Evolutionary conservation across 2,797 vertebrate species (phyloP), one percentile per base, ranked within the genome.

Genomic region (Schizopygopsis pylzovi): DNA sequence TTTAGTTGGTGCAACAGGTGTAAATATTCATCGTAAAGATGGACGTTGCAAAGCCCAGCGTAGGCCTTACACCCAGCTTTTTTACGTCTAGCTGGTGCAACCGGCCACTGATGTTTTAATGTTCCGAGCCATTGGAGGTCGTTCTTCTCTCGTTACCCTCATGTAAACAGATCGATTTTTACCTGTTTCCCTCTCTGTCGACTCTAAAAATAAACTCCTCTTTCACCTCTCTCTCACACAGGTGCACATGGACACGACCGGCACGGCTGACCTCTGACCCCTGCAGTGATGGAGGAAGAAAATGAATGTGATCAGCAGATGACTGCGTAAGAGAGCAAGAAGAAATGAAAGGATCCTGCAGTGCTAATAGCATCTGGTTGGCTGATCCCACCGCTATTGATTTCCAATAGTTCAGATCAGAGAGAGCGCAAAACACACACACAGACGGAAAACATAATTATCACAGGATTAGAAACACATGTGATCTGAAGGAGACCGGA

Each of bases 321-420:
- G 56, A 61, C 39, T 63, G 13, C 25, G 1, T 20, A 56, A 80
- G 9, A 59, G 45, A 47, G 22, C 33, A n/a, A 56, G 67, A 20
- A 56, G 33, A 73, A 63, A 76, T 25, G 16, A 45, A 63, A 61
- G 8, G 4, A 33, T 49, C 37, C 6, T 0, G 2, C 22, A 39
- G 81, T 3, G 7, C 93, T 94, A 94, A 95, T 93, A 91, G 91
- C 91, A 90, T 92, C 87, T 92, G 94, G 95, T 94, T 93, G 92
- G 91, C 89, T 92, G 91, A 93, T 94, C 94, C 94, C 93, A 93
- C 94, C 90, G 81, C 90, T 93, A 95, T 95, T 92, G 95, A 95
- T 95, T 95, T 95, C 94, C 95, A 92, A 94, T 95, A 94, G 93
- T 87, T 84, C 89, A 91, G 93, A 94, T 95, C 93, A 94, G 93